Conservation (phyloP, 2,113 vertebrate genomes). For the Hippocampus abdominalis region DNA sequence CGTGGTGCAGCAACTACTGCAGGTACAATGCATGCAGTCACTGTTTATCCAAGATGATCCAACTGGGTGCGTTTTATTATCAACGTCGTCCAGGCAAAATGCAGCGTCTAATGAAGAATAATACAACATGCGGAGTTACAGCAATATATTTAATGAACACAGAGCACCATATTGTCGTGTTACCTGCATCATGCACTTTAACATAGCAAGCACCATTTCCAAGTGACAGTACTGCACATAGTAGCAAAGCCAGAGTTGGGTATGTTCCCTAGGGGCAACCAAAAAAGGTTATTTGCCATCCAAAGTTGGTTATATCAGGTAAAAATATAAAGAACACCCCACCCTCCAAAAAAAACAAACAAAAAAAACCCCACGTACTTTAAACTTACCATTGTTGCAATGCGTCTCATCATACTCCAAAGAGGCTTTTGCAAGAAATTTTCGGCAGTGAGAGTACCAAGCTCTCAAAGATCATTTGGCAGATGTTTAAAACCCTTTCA, state of each 20-base stretch:
- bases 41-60: conserved; percentile 58
- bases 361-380: no score
- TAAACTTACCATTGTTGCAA: conserved; percentile 49
- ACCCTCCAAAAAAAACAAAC: no score
- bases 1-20: conserved; percentile 10
- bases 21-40: conserved; percentile 34
- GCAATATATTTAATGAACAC: neutral
- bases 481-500: no score
- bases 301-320: no score
- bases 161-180: neutral
- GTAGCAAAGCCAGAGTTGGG: conserved; percentile 37
- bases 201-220: rapidly evolving
- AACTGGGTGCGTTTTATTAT: conserved; percentile 36
- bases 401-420: neutral
- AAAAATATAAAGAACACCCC: neutral
- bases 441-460: no score
- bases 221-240: conserved; percentile 36
- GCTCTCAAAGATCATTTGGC: no score
- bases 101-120: conserved; percentile 4
- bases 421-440: neutral
- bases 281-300: neutral
- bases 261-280: conserved; percentile 29
- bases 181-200: rapidly evolving
- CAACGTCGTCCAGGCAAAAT: conserved; percentile 38
- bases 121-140: no score